phyloP scores from a whole-genome alignment of 2,888 invertebrate genomes.

The Ichneumon xanthorius region DNA sequence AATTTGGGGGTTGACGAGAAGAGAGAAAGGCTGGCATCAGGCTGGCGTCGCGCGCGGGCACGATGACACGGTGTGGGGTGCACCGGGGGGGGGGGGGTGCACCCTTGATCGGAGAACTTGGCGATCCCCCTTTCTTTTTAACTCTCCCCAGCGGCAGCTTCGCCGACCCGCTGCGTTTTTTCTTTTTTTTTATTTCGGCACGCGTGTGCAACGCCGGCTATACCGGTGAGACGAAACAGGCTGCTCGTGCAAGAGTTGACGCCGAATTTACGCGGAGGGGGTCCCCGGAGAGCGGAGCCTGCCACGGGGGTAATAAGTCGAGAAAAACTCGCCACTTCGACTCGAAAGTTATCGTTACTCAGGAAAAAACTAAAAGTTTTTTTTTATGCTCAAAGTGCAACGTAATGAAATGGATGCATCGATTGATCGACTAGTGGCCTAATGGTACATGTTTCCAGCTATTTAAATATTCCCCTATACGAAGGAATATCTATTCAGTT shows the following conservation, averaged over 20 bases:
- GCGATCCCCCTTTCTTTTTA: slow-evolving; percentile 66
- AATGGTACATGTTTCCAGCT: not conserved
- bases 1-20: slow-evolving; percentile 73
- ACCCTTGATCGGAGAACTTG: slow-evolving; percentile 62
- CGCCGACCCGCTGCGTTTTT: slow-evolving; percentile 63
- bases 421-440: slow-evolving; percentile 12
- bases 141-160: slow-evolving; percentile 63
- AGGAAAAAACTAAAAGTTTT: not conserved
- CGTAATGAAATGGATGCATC: slow-evolving; percentile 6
- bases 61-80: slow-evolving; percentile 62
- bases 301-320: slow-evolving; percentile 72
- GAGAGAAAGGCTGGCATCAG: slow-evolving; percentile 45
- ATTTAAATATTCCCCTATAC: not conserved
- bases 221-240: slow-evolving; percentile 37
- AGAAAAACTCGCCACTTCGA: slow-evolving; percentile 70
- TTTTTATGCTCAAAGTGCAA: slow-evolving; percentile 14
- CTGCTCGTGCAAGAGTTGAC: slow-evolving; percentile 68
- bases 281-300: slow-evolving; percentile 32
- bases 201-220: slow-evolving; percentile 11
- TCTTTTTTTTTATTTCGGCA: slow-evolving; percentile 32
- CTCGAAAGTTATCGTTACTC: slow-evolving; percentile 9
- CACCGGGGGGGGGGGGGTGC: slow-evolving; percentile 16
- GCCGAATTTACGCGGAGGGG: slow-evolving; percentile 56
- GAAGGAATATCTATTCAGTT: no score
- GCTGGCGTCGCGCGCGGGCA: slow-evolving; percentile 36